Evolutionary conservation across 2,113 vertebrate genomes (phyloP), one percentile per base, ranked within the genome.

Genomic region (Plestiodon gilberti): DNA sequence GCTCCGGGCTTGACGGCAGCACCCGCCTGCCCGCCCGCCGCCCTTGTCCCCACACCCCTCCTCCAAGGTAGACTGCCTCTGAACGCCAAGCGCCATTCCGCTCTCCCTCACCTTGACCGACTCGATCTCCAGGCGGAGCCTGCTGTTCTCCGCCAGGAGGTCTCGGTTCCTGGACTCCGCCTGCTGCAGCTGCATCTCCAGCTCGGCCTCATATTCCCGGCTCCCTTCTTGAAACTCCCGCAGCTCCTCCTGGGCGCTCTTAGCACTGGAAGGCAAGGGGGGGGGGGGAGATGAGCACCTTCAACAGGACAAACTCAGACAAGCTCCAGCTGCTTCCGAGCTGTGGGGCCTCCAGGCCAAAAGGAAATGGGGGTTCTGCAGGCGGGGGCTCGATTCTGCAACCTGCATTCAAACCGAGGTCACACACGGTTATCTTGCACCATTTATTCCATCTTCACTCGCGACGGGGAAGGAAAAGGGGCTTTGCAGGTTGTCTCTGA

Each of bases 171-270:
- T 97, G 52, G 95, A 93, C 88, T 99, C 99, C 2, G 96, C 97
- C 28, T 99, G 98, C 35, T 99, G 98, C 88, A 99, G 95, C 90
- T 99, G 98, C 0, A 97, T 91, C 93, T 99, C 99, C 94, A 99
- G 94, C 25, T 99, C 99, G 0, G 98, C 98, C 90, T 99, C 99
- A 61, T 99, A 99, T 88, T 99, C 99, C 35, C 98, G 95, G 94
- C 99, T 99, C 92, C 98, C 99, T 95, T 98, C 98, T 87, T 99
- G 98, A 93, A 99, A 99, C 89, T 99, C 99, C 84, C 97, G 97
- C 82, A 99, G 91, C 52, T 99, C 98, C 71, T 98, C 98, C 79
- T 97, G 98, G 0, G 97, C 95, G 25, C 96, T 97, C 8, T 98
- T 97, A 38, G 98, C 97, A 94, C 99, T 99, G 62, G 1, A 83